Evolutionary conservation across 2,113 vertebrate genomes (phyloP), one percentile per base, ranked within the genome.

Genomic region (Halcyon malimbica): DNA sequence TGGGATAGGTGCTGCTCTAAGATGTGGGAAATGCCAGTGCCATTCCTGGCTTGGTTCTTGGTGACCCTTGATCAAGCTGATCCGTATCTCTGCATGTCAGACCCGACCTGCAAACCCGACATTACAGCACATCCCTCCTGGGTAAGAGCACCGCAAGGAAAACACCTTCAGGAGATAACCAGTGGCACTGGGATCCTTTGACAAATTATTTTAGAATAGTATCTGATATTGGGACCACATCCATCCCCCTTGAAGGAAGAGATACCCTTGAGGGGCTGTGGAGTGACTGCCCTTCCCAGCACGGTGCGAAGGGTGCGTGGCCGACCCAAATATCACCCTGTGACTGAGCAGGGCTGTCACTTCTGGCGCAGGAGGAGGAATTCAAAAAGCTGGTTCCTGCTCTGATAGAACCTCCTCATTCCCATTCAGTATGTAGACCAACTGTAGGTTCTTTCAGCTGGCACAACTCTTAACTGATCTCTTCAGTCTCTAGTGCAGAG

Each of bases 281-380:
- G 20, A 53, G 12, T 6, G 33, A 26, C 19, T 26, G 54, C 11
- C 37, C 29, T 59, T 74, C 41, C 44, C 68, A 80, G 56, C 23
- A 44, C 0, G 1, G 42, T 9, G 48, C 0, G 0, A 31, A 8
- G 87, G 12, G 44, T 8, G 4, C 0, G 0, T 25, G 48, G 64
- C 25, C 57, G 63, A 53, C 31, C 57, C 35, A 29, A 33, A 17
- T 7, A 6, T 10, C 5, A 6, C 24, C 35, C 7, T 1, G 5
- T 0, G 13, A 54, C 26, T 3, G 19, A 83, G 41, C 18, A 65
- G 56, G 64, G 51, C 41, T 86, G 33, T n/a, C 71, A 16, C 41
- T 59, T 23, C 57, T 87, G 26, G 41, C 8, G 29, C 39, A 33
- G 62, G 10, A 59, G 11, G 37, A 74, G n/a, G 21, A n/a, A 68